Evolutionary conservation across 2,797 vertebrate species (phyloP).

Genomic region (Chromis chromis): DNA sequence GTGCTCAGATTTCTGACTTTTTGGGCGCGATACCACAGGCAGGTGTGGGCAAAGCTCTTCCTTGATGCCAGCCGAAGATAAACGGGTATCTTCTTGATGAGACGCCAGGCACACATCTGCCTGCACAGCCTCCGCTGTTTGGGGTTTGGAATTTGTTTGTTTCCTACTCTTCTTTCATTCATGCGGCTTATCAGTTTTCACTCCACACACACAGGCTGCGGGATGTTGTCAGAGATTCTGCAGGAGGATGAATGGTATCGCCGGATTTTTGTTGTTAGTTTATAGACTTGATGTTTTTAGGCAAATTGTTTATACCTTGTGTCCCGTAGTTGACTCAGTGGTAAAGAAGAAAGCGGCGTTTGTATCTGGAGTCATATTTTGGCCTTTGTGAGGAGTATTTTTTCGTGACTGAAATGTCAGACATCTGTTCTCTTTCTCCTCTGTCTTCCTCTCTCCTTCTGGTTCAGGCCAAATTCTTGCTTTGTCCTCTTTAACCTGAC

Average conservation of each 20-base stretch:
- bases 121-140: conserved; percentile 61
- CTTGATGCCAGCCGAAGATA: conserved; percentile 78
- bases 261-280: conserved; percentile 47
- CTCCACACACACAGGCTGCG: conserved; percentile 28
- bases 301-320: conserved; percentile 51
- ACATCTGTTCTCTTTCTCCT: conserved; percentile 73
- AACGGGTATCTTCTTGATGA: conserved; percentile 58
- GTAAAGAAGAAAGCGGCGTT: conserved; percentile 46
- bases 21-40: conserved; percentile 59
- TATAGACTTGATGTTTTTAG: conserved; percentile 53
- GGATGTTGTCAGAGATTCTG: conserved; percentile 55
- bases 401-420: conserved; percentile 60
- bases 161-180: conserved; percentile 74
- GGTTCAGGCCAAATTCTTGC: conserved; percentile 64
- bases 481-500: conserved; percentile 69
- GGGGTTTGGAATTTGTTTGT: conserved; percentile 73
- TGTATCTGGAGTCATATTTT: conserved; percentile 60
- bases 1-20: conserved; percentile 55
- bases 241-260: conserved; percentile 53
- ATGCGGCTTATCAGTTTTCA: conserved; percentile 62
- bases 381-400: conserved; percentile 17
- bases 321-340: conserved; percentile 22
- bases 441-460: conserved; percentile 56
- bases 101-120: conserved; percentile 68
- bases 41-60: conserved; percentile 71